phyloP scores from a whole-genome alignment of 92 coral and sea anemone species.

The Pocillopora grandis region DNA sequence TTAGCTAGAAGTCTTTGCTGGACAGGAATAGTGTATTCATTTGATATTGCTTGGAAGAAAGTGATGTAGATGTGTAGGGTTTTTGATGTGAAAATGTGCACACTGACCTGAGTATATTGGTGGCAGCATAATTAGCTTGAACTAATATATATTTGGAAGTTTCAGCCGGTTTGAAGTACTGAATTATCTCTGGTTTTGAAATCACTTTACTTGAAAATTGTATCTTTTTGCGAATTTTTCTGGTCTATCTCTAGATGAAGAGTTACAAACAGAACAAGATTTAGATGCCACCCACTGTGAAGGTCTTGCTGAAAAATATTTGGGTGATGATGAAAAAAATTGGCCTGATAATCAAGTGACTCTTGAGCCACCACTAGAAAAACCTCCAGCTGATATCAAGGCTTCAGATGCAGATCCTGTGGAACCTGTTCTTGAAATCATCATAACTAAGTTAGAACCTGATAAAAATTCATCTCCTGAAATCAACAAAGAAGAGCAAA shows the following conservation, averaged over 20 bases:
- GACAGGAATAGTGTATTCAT: no score
- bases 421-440: constrained; percentile 20
- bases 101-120: no score
- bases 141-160: no score
- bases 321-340: background rate
- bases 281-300: constrained; percentile 1
- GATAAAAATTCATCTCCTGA: constrained; percentile 8
- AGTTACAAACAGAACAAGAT: background rate
- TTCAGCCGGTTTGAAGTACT: no score
- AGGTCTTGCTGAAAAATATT: constrained; percentile 3
- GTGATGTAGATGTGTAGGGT: no score
- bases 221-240: background rate
- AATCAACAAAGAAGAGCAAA: background rate
- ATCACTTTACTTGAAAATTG: background rate
- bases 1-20: no score
- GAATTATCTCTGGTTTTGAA: background rate
- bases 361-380: background rate
- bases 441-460: constrained; percentile 36
- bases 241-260: constrained; percentile 10
- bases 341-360: background rate
- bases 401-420: background rate
- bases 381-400: background rate
- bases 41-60: no score
- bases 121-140: no score
- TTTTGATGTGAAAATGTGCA: no score